These are phyloP conservation scores for Catamblyrhynchus diadema DNA, from an alignment of 2,797 vertebrate species.

Conservation along the genomic window DNA sequence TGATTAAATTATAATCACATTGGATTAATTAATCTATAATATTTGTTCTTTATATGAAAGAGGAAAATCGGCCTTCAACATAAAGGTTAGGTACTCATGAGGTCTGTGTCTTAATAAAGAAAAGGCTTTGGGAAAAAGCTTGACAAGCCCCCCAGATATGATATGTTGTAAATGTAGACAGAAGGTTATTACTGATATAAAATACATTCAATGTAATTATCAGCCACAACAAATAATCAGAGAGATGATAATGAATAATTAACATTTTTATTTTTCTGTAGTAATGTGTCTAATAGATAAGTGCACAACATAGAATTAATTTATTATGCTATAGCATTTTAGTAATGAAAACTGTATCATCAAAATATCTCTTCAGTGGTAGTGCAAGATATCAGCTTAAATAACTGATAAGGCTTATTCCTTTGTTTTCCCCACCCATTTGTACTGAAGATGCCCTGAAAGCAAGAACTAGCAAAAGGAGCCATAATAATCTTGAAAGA, in stretches of 20 bases:
- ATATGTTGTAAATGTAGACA: conserved; percentile 88
- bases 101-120: conserved; percentile 93
- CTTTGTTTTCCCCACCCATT: conserved; percentile 67
- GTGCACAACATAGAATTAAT: conserved; percentile 81
- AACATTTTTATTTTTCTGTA: conserved; percentile 91
- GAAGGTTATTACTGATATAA: conserved; percentile 99
- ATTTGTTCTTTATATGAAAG: conserved; percentile 95
- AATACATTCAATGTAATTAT: conserved; percentile 94
- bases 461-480: conserved; percentile 6
- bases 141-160: conserved; percentile 91
- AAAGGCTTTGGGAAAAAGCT: conserved; percentile 84
- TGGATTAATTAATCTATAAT: conserved; percentile 99
- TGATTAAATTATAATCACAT: conserved; percentile 99
- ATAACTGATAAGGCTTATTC: conserved; percentile 70
- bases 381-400: conserved; percentile 71
- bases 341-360: conserved; percentile 80
- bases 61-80: conserved; percentile 85
- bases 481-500: background rate
- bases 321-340: conserved; percentile 78
- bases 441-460: conserved; percentile 42
- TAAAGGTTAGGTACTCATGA: conserved; percentile 92
- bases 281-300: conserved; percentile 82
- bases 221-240: conserved; percentile 99
- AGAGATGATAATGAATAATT: conserved; percentile 94
- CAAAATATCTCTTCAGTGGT: conserved; percentile 72